These are phyloP conservation scores for Hippocampus barbouri DNA, from an alignment of 2,113 vertebrate species.

Conservation along the genomic window DNA sequence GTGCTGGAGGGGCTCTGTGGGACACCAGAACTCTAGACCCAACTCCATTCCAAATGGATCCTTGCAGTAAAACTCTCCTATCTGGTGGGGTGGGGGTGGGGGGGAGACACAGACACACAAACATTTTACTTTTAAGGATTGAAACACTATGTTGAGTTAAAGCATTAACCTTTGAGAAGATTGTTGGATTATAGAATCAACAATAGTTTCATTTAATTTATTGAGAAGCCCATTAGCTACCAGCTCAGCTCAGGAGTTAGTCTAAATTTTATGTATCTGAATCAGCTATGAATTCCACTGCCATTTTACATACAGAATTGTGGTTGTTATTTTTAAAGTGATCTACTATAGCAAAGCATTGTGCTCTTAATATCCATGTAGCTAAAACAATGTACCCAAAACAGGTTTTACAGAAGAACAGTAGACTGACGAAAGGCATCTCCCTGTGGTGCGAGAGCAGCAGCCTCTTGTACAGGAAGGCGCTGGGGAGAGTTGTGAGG, in stretches of 20 bases:
- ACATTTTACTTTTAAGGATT: background rate
- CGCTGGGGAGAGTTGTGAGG: too few relatives aligned
- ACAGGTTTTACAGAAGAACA: too few relatives aligned
- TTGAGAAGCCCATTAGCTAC: too few relatives aligned
- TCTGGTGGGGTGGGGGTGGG: too few relatives aligned
- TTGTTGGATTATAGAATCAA: background rate
- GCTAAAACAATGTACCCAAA: background rate
- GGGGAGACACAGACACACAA: background rate
- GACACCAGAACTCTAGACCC: conserved; percentile 93
- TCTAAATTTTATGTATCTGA: too few relatives aligned
- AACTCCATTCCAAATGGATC: conserved; percentile 88
- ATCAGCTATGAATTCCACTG: background rate
- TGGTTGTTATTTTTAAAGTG: background rate
- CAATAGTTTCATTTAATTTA: background rate
- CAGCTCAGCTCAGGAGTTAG: too few relatives aligned
- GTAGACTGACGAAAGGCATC: too few relatives aligned
- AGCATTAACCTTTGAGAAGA: background rate
- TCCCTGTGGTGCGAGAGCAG: too few relatives aligned
- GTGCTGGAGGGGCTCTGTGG: conserved; percentile 89
- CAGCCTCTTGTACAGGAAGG: too few relatives aligned
- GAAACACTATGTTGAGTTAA: background rate
- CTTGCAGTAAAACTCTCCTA: conserved; percentile 88
- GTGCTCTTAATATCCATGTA: background rate
- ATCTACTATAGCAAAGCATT: background rate
- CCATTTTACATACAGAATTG: background rate